These are phyloP conservation scores for Noctua janthe DNA, from an alignment of 2,888 invertebrate species.

Conservation along the genomic window DNA sequence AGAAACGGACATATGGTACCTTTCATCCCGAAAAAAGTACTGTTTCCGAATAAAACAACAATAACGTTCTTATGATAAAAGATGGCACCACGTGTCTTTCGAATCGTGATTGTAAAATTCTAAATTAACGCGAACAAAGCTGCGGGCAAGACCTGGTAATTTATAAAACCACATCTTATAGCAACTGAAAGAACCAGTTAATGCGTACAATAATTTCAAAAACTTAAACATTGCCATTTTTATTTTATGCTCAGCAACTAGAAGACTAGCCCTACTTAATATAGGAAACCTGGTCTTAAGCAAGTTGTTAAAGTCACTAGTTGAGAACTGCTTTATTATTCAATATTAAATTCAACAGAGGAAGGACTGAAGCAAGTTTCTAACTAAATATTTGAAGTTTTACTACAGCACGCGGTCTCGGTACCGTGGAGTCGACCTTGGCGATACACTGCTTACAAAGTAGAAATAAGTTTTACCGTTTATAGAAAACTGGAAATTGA, in stretches of 20 bases:
- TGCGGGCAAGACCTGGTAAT: too few relatives aligned
- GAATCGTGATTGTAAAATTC: too few relatives aligned
- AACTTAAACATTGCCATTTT: conserved; percentile 63
- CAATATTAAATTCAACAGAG: conserved; percentile 88
- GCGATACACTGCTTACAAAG: conserved; percentile 55
- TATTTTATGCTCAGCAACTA: conserved; percentile 69
- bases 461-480: conserved; percentile 50
- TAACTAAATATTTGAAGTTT: conserved; percentile 89
- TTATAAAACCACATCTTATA: neutral
- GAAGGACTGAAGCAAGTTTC: conserved; percentile 85
- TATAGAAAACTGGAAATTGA: conserved; percentile 37
- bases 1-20: too few relatives aligned
- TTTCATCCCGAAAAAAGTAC: too few relatives aligned
- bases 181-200: conserved; percentile 22
- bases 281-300: conserved; percentile 84
- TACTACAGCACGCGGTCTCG: conserved; percentile 76
- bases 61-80: too few relatives aligned
- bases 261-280: conserved; percentile 76
- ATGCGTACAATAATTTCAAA: conserved; percentile 40
- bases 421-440: conserved; percentile 73
- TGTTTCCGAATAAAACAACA: too few relatives aligned
- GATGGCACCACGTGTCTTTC: too few relatives aligned
- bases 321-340: conserved; percentile 89
- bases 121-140: too few relatives aligned
- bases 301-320: conserved; percentile 87